Conservation (phyloP, 2,888 invertebrate species). For the Orthosia incerta region DNA sequence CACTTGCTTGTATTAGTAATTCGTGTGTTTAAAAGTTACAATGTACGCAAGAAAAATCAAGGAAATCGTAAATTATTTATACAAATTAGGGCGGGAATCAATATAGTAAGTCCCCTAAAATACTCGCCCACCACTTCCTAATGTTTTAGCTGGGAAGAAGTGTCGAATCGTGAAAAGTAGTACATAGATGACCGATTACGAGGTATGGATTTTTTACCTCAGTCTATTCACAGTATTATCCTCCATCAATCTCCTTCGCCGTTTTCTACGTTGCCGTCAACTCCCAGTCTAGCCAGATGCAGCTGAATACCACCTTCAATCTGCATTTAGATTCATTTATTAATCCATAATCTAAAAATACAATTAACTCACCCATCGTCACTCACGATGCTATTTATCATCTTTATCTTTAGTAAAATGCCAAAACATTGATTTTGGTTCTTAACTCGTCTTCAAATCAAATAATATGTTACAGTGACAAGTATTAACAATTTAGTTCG, state of each 20-base stretch:
- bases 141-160: not conserved
- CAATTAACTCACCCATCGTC: not conserved
- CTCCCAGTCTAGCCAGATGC: no score
- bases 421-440: constrained; percentile 32
- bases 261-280: no score
- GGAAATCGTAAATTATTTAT: not conserved
- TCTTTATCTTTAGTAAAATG: constrained; percentile 19
- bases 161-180: no score
- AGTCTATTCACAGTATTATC: no score
- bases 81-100: not conserved
- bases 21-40: no score
- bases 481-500: constrained; percentile 40
- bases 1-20: not conserved
- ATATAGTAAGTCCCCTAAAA: not conserved
- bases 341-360: not conserved
- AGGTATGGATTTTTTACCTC: no score
- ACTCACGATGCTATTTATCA: not conserved
- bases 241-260: no score
- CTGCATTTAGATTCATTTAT: no score
- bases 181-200: no score
- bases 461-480: constrained; percentile 30
- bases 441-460: constrained; percentile 26
- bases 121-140: not conserved
- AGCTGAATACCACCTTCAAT: no score
- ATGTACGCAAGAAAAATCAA: no score